Evolutionary conservation across 2,113 vertebrate species (phyloP), one percentile per base, ranked within the genome.

Genomic region (Laticauda laticaudata): DNA sequence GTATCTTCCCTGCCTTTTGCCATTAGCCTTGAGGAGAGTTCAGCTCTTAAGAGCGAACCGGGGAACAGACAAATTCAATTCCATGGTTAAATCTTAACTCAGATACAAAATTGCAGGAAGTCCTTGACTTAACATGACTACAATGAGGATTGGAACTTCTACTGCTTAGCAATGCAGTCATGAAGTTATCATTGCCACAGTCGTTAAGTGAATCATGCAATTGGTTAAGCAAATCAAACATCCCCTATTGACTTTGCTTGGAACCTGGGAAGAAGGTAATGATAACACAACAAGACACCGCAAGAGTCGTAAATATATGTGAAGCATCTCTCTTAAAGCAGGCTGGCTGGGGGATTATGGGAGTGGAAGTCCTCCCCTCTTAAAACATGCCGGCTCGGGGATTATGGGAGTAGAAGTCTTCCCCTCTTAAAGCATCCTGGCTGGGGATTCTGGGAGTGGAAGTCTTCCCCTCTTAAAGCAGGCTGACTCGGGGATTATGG

Each of bases 1-100:
- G 2, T 59, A 96, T 96, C 96, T 96, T 94, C 95, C 93, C 89
- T 89, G 26, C 20, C 90, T 91, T 95, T 95, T 48, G 95, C 94
- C 94, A 95, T 90, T 92, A 75, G 92, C 93, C 94, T 95, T 8
- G 95, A 92, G 94, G 91, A 93, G 89, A 95, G 93, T 53, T 90
- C 88, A 92, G 87, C 95, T 91, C 93, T 96, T 94, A 95, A 96
- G 95, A 96, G 90, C 94, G 86, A 94, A 93, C 2, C 4, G 3
- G 29, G 61, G 29, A 96, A 92, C 95, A 96, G 94, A 95, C 94
- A 95, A 57, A 59, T 26, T 59, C 92, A 93, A 94, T 92, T n/a
- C 12, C 24, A 93, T 93, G 96, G 96, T 96, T 96, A 96, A 93
- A 96, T 69, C 24, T 48, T 48, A 48, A 48, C 7, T 48, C 48